These are phyloP conservation scores for Carapus acus DNA, from an alignment of 2,797 vertebrate species.

Conservation along the genomic window DNA sequence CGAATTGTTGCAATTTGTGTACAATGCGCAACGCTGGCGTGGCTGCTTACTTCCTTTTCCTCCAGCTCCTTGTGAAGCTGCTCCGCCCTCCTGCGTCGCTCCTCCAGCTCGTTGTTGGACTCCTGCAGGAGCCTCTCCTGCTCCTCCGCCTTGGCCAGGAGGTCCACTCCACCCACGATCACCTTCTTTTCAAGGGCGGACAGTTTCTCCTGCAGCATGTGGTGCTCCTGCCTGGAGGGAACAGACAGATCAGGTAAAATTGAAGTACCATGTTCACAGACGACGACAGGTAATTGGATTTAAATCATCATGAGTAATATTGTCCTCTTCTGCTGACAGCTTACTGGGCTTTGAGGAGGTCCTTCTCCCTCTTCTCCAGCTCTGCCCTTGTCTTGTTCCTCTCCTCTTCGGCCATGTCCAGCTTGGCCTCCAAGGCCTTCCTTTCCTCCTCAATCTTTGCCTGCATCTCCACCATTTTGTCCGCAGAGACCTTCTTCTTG, in stretches of 20 bases:
- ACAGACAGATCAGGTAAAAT: too few species aligned
- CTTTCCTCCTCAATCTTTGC: slow-evolving; percentile 97
- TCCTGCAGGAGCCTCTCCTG: slow-evolving; percentile 96
- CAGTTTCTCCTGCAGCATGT: slow-evolving; percentile 88
- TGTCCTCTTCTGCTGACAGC: too few species aligned
- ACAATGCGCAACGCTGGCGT: neutral
- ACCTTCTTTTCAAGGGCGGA: slow-evolving; percentile 95
- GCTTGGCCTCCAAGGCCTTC: slow-evolving; percentile 93
- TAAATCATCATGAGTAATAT: too few species aligned
- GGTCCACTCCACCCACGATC: slow-evolving; percentile 96
- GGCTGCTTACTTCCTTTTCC: slow-evolving; percentile 85
- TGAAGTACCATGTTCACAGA: too few species aligned
- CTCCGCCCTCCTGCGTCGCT: slow-evolving; percentile 89
- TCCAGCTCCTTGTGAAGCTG: slow-evolving; percentile 93
- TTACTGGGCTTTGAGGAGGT: slow-evolving; percentile 97
- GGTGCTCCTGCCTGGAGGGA: slow-evolving; percentile 86
- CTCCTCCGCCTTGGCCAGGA: slow-evolving; percentile 97
- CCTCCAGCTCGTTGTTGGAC: slow-evolving; percentile 96
- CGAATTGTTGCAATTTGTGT: too few species aligned
- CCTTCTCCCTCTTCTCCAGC: slow-evolving; percentile 95
- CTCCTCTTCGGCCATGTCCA: slow-evolving; percentile 99
- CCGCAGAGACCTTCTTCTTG: slow-evolving; percentile 95
- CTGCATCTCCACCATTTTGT: slow-evolving; percentile 99
- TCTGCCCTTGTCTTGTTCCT: slow-evolving; percentile 97
- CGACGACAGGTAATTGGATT: too few species aligned